Percentiles rank a stretch among this genome's conserved stretches.
Evolutionary conservation across 2,888 invertebrate species (phyloP).

Genomic region (Abrostola tripartita): DNA sequence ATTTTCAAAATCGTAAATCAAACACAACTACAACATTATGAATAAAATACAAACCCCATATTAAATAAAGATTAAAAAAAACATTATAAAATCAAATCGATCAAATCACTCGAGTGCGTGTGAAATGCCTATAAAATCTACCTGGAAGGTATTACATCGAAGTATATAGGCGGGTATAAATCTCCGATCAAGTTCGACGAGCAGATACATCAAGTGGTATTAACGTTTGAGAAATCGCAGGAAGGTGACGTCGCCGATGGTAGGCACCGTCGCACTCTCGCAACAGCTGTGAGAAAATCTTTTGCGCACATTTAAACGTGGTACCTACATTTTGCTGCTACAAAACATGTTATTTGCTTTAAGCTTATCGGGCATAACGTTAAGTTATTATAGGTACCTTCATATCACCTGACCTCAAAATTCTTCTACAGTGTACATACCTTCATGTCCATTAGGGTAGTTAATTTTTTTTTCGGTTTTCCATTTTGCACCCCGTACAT

Average conservation of each 20-base stretch:
- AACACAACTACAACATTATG: conserved; percentile 21
- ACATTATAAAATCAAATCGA: conserved; percentile 30
- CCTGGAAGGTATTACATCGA: conserved; percentile 37
- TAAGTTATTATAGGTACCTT: conserved; percentile 28
- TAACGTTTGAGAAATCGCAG: conserved; percentile 66
- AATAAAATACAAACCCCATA: too few species aligned
- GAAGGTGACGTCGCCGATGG: conserved; percentile 53
- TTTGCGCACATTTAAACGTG: conserved; percentile 32
- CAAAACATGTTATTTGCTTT: conserved; percentile 46
- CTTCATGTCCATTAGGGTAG: too few species aligned
- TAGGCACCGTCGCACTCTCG: conserved; percentile 40
- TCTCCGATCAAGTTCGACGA: conserved; percentile 60
- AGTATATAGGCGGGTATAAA: conserved; percentile 48
- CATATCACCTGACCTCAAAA: conserved; percentile 5
- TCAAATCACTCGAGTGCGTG: conserved; percentile 26
- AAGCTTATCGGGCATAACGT: conserved; percentile 42
- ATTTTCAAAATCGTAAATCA: conserved; percentile 8
- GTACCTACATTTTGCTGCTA: conserved; percentile 42
- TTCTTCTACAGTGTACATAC: too few species aligned
- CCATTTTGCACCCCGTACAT: too few species aligned
- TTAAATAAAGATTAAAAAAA: too few species aligned
- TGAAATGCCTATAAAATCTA: conserved; percentile 39
- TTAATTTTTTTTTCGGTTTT: too few species aligned
- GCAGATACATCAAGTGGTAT: conserved; percentile 68
- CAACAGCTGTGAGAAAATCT: conserved; percentile 35